Conservation (phyloP, 2,888 invertebrate genomes). For the Acleris holmiana region DNA sequence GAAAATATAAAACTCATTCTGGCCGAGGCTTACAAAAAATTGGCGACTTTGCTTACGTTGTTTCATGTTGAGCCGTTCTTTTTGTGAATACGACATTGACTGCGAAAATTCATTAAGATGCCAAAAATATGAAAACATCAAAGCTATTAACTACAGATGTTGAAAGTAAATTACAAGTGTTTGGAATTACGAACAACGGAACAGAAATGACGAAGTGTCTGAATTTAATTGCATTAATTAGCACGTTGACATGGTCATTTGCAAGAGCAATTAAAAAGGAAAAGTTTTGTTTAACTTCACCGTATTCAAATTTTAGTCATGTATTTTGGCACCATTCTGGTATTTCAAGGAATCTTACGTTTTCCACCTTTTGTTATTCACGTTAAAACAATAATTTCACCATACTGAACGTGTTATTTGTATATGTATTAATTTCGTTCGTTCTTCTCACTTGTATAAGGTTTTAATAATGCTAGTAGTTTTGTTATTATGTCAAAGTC, state of each 20-base stretch:
- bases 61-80: conserved; percentile 9
- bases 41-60: conserved; percentile 26
- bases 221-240: not conserved
- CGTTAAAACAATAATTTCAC: not conserved
- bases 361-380: not conserved
- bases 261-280: not conserved
- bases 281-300: not conserved
- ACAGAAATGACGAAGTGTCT: not conserved
- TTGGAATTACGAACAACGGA: not conserved
- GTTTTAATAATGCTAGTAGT: too few species aligned
- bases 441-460: too few species aligned
- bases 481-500: too few species aligned
- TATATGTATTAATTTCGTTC: not conserved
- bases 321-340: not conserved
- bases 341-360: not conserved
- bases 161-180: not conserved
- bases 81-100: conserved; percentile 15
- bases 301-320: not conserved
- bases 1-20: conserved; percentile 27
- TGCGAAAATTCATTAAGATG: conserved; percentile 3
- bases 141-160: not conserved
- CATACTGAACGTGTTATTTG: not conserved
- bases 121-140: not conserved
- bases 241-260: not conserved
- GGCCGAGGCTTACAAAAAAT: conserved; percentile 12